Conservation (phyloP, 2,888 invertebrate genomes). For the Melinopterus prodromus region DNA sequence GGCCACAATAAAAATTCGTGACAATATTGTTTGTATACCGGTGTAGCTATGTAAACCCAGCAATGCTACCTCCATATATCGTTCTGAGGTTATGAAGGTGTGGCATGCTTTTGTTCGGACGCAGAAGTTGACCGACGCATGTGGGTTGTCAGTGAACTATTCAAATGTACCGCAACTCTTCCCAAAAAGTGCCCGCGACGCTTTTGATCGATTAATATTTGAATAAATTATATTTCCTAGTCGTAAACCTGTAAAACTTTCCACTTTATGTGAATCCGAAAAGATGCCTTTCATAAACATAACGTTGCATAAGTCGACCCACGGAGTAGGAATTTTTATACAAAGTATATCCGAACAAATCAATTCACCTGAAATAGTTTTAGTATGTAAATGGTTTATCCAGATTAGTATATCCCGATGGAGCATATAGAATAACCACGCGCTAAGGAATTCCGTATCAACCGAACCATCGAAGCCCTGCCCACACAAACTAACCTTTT, state of each 20-base stretch:
- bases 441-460: conserved; percentile 15
- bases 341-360: conserved; percentile 14
- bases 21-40: conserved; percentile 28
- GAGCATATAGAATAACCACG: not conserved
- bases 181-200: not conserved
- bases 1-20: conserved; percentile 19
- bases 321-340: not conserved
- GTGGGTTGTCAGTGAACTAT: not conserved
- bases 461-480: conserved; percentile 11
- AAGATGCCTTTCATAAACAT: not conserved
- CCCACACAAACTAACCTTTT: conserved; percentile 24
- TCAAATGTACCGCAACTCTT: not conserved
- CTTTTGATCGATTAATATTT: not conserved
- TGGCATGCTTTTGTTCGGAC: not conserved
- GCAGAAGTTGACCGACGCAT: not conserved
- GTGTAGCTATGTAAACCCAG: not conserved
- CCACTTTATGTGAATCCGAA: not conserved
- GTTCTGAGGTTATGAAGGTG: not conserved
- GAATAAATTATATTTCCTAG: too few relatives aligned
- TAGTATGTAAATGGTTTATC: conserved; percentile 21
- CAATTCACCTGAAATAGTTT: conserved; percentile 24
- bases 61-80: not conserved
- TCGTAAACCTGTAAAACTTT: not conserved
- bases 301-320: not conserved
- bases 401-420: conserved; percentile 17